Base-by-base conservation (phyloP, 2,797 vertebrate genomes). In the Dallia pectoralis region DNA sequence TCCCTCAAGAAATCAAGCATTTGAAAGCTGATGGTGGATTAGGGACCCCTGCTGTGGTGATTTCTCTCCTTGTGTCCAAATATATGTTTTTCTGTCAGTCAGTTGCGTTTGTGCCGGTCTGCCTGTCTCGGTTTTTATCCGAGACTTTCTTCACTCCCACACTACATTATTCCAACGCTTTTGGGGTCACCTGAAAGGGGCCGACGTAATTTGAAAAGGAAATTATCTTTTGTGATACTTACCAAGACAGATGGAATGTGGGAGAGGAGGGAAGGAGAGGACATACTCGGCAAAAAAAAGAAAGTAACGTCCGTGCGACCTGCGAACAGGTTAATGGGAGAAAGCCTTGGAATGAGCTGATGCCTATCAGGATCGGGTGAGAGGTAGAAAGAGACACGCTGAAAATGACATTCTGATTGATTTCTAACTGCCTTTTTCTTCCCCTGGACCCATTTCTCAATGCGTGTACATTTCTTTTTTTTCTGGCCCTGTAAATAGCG, bases 151-250 rank as follows among this genome's bases (percentile, higher is more conserved):
- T 84, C 44, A 74, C 87, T 91, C 88, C 86, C 85, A 82, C 82
- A 85, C 83, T 86, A 86, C 85, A 91, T 92, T 89, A 89, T 90
- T 90, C 82, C 89, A 87, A 86, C 82, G 89, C 84, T 89, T n/a
- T 88, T 66, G 69, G 84, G 92, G 92, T 93, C 92, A 92, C 81
- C 72, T 16, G 77, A 77, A 88, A 78, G 80, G 87, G 85, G 86
- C 88, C 29, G 77, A 81, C 87, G 89, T 89, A 91, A 93, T 94
- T 90, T 91, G 89, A 91, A 93, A 91, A 92, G 89, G 92, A 93
- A 93, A 94, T 93, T 79, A 93, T 92, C 88, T 93, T 92, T 90
- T 87, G 89, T 89, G 85, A 81, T 88, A 88, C 83, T 89, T 87
- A 82, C 87, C 79, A 78, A 86, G 86, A 88, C 84, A 77, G 86